These are phyloP conservation scores for Apogon talboti DNA, from an alignment of 2,797 vertebrate species.

Conservation along the genomic window DNA sequence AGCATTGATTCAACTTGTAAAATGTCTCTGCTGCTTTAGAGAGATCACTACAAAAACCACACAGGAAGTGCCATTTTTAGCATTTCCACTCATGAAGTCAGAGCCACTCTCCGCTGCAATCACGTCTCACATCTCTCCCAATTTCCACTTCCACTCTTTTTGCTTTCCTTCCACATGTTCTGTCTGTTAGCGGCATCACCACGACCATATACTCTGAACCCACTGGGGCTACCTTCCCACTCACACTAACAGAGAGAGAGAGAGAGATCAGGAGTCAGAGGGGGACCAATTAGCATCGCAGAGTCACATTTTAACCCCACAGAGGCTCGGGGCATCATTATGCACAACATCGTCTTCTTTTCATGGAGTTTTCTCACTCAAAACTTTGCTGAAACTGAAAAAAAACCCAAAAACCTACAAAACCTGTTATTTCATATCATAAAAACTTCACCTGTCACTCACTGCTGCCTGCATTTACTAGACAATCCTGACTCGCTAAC, in stretches of 20 bases:
- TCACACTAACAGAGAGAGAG: constrained; percentile 32
- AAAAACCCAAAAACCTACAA: neutral
- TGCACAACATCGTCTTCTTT: constrained; percentile 27
- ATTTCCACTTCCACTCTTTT: constrained; percentile 29
- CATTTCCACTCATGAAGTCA: constrained; percentile 16
- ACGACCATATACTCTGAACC: constrained; percentile 25
- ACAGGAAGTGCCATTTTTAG: constrained; percentile 17
- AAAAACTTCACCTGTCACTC: constrained; percentile 19
- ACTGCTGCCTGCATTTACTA: neutral
- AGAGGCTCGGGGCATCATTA: constrained; percentile 44
- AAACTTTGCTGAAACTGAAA: constrained; percentile 20
- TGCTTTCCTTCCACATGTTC: constrained; percentile 31
- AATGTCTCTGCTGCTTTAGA: constrained; percentile 3
- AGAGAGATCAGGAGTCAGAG: constrained; percentile 30
- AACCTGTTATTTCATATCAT: constrained; percentile 3
- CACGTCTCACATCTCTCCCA: constrained; percentile 30
- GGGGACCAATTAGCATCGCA: constrained; percentile 58
- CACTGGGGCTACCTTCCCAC: constrained; percentile 33
- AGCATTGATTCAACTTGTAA: neutral
- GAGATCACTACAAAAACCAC: neutral
- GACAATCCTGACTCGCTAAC: no score
- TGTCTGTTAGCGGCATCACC: constrained; percentile 37
- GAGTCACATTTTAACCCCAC: constrained; percentile 40
- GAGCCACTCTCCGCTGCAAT: constrained; percentile 22
- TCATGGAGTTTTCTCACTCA: constrained; percentile 25